A percentile compares a stretch with the other conserved stretches of the same genome.
Conservation (phyloP, 1,140 invertebrate genomes). For the Diachasmimorpha longicaudata region DNA sequence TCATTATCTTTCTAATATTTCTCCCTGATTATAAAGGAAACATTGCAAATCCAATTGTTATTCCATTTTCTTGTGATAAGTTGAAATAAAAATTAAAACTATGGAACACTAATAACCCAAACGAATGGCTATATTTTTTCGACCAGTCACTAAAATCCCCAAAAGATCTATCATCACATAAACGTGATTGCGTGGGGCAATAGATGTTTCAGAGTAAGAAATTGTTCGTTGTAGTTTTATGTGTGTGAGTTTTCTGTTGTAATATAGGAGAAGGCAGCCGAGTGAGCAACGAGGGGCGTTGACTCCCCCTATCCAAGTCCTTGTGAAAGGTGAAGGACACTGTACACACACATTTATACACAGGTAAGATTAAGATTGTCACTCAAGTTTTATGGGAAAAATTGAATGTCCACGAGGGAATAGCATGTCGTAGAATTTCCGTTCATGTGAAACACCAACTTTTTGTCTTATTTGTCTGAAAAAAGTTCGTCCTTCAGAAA, state of each 20-base stretch:
- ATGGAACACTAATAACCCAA: neutral
- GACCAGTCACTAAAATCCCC: no score
- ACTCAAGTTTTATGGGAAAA: neutral
- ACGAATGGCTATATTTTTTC: neutral
- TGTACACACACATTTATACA: neutral
- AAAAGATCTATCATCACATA: no score
- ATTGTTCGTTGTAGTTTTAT: neutral
- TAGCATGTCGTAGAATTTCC: neutral
- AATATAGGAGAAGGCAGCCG: conserved; percentile 9
- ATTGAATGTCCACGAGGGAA: neutral
- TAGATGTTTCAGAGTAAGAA: conserved; percentile 43
- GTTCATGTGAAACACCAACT: neutral
- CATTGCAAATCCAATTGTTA: neutral
- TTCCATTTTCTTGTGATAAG: neutral
- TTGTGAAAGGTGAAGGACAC: conserved; percentile 32
- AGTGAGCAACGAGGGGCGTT: conserved; percentile 24
- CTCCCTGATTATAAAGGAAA: no score
- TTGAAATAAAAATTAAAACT: neutral
- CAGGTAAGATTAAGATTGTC: neutral
- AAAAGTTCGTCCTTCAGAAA: neutral
- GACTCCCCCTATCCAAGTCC: conserved; percentile 27
- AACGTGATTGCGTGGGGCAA: conserved; percentile 31
- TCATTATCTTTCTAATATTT: no score
- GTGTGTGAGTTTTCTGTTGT: neutral
- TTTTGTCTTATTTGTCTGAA: neutral